Percentiles rank a stretch among this genome's conserved stretches.
phyloP scores from a whole-genome alignment of 2,113 vertebrate species.

The Lichenostomus cassidix region DNA sequence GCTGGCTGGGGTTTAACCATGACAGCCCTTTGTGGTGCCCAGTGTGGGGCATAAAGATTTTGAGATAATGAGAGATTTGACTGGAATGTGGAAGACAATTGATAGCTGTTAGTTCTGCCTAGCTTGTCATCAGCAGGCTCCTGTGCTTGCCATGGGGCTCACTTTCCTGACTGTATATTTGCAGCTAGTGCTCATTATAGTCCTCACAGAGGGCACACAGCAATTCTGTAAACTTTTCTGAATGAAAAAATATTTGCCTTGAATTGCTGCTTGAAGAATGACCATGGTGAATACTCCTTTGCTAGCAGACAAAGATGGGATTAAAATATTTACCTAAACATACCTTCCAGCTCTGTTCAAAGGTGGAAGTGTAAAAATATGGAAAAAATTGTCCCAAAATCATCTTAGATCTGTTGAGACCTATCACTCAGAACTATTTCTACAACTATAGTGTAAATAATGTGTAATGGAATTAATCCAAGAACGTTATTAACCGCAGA shows the following conservation, averaged over 20 bases:
- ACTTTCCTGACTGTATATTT: background rate
- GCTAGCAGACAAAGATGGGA: background rate
- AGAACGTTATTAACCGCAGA: background rate
- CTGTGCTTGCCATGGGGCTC: background rate
- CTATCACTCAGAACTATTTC: background rate
- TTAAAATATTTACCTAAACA: background rate
- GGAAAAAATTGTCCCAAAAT: background rate
- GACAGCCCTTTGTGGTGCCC: background rate
- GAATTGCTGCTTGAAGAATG: background rate
- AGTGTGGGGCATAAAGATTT: accelerated
- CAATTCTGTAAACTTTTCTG: background rate
- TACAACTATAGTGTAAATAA: background rate
- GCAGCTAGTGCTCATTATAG: background rate
- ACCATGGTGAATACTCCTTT: background rate
- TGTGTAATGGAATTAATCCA: background rate
- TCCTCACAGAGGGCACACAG: background rate
- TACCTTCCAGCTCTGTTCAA: background rate
- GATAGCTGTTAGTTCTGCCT: background rate
- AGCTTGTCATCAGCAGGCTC: background rate
- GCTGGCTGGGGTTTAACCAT: background rate
- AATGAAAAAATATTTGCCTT: background rate
- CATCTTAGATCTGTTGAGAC: background rate
- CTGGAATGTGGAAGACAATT: background rate
- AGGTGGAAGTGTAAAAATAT: background rate
- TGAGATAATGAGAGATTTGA: background rate